phyloP scores from a whole-genome alignment of 2,888 invertebrate genomes.

The Agriotes lineatus region DNA sequence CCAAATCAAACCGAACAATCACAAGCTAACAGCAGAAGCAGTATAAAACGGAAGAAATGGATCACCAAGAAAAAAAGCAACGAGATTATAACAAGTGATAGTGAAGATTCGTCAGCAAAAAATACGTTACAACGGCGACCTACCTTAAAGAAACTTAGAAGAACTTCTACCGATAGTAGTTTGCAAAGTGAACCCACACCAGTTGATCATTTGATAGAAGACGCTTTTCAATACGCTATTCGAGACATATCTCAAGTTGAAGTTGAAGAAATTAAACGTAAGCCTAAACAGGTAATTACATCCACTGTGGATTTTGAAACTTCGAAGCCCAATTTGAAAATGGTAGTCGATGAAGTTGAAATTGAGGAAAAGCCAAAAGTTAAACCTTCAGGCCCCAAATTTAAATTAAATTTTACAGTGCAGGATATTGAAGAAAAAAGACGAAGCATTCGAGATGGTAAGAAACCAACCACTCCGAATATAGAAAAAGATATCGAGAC shows the following conservation, averaged over 20 bases:
- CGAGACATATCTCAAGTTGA: conserved; percentile 65
- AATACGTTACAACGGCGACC: conserved; percentile 41
- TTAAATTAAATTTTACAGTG: conserved; percentile 32
- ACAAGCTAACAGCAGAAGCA: conserved; percentile 49
- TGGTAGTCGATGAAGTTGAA: conserved; percentile 68
- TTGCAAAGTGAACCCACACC: conserved; percentile 29
- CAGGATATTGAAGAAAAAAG: conserved; percentile 45
- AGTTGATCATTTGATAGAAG: conserved; percentile 8
- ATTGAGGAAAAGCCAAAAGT: conserved; percentile 26
- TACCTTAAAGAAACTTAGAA: conserved; percentile 54
- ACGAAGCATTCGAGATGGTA: conserved; percentile 51
- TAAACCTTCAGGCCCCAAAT: conserved; percentile 24
- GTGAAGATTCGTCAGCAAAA: conserved; percentile 10
- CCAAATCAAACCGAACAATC: conserved; percentile 47
- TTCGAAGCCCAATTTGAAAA: conserved; percentile 67
- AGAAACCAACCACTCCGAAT: conserved; percentile 11
- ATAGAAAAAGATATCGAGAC: neutral
- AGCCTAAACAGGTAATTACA: conserved; percentile 70
- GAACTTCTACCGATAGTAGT: conserved; percentile 52
- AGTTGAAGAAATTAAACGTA: conserved; percentile 67
- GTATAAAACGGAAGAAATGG: conserved; percentile 59
- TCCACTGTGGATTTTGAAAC: conserved; percentile 69
- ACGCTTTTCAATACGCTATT: conserved; percentile 51
- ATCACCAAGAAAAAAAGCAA: conserved; percentile 56
- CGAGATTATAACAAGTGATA: conserved; percentile 49